A percentile compares a stretch with the other conserved stretches of the same genome.
Conservation (phyloP, 37 sponge, comb jelly and placozoan genomes). For the Hormiphora californensis region DNA sequence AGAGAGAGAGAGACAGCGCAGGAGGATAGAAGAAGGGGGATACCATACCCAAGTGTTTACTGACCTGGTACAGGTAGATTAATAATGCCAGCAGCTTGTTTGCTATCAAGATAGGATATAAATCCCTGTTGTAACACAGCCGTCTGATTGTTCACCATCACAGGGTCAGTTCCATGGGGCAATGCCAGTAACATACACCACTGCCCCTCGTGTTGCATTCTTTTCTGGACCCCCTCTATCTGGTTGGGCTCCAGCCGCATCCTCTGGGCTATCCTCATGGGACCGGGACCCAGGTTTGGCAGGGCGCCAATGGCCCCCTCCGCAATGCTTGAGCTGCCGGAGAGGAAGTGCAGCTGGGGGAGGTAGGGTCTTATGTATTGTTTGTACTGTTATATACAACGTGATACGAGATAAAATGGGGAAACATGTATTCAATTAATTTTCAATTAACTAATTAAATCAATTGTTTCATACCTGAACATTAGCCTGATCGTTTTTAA, state of each 20-base stretch:
- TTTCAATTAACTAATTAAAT: background rate
- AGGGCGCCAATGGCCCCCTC: conserved; percentile 74
- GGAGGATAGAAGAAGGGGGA: too few relatives aligned
- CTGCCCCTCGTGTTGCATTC: conserved; percentile 80
- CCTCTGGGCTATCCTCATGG: conserved; percentile 77
- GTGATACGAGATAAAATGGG: conserved; percentile 2
- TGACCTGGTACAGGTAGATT: conserved; percentile 62
- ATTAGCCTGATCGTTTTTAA: conserved; percentile 91
- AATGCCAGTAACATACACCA: conserved; percentile 88
- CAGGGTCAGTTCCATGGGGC: conserved; percentile 85
- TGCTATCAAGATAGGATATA: conserved; percentile 80
- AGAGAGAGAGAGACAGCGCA: too few relatives aligned
- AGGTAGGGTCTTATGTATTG: too few relatives aligned
- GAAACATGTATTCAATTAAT: background rate
- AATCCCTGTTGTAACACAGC: conserved; percentile 74
- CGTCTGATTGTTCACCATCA: conserved; percentile 80
- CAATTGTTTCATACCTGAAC: conserved; percentile 63
- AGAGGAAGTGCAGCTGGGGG: conserved; percentile 79
- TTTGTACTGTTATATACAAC: too few relatives aligned
- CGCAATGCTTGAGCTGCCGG: conserved; percentile 65
- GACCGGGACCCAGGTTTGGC: conserved; percentile 60
- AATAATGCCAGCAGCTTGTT: conserved; percentile 98
- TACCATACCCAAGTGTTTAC: background rate
- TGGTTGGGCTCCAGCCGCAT: conserved; percentile 90
- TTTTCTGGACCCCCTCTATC: conserved; percentile 83